Percentiles rank a stretch among this genome's conserved stretches.
These are phyloP conservation scores for Dorcus hopei DNA, from an alignment of 2,888 invertebrate species.

Conservation along the genomic window DNA sequence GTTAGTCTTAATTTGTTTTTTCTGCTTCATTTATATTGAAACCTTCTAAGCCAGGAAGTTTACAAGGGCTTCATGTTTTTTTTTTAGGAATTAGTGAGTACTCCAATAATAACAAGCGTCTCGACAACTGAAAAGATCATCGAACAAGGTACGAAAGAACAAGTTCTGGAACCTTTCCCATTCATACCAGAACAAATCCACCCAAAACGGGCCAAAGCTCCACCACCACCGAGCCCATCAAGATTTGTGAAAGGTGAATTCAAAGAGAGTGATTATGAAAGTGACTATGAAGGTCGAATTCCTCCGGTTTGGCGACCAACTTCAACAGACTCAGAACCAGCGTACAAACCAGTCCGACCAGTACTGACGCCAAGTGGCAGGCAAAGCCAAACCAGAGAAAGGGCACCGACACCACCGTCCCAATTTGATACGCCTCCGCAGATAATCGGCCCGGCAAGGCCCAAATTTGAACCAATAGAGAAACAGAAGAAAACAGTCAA, in stretches of 20 bases:
- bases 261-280: conserved; percentile 69
- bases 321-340: conserved; percentile 54
- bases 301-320: conserved; percentile 59
- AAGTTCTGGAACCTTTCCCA: conserved; percentile 49
- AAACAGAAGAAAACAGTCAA: conserved; percentile 41
- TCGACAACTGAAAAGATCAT: conserved; percentile 44
- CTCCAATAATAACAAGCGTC: conserved; percentile 53
- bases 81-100: conserved; percentile 55
- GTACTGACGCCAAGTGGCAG: conserved; percentile 54
- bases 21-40: too few species aligned
- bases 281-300: conserved; percentile 65
- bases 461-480: conserved; percentile 60
- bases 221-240: conserved; percentile 60
- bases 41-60: neutral
- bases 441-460: conserved; percentile 47
- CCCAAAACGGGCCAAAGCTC: conserved; percentile 45
- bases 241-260: conserved; percentile 65
- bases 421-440: conserved; percentile 55
- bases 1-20: too few species aligned
- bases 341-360: conserved; percentile 60
- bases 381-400: conserved; percentile 48
- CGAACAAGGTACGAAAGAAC: conserved; percentile 42
- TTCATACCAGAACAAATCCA: conserved; percentile 47
- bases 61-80: conserved; percentile 2
- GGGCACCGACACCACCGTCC: conserved; percentile 58